Base-by-base conservation (phyloP, 2,888 invertebrate genomes). In the Camponotus fellah region DNA sequence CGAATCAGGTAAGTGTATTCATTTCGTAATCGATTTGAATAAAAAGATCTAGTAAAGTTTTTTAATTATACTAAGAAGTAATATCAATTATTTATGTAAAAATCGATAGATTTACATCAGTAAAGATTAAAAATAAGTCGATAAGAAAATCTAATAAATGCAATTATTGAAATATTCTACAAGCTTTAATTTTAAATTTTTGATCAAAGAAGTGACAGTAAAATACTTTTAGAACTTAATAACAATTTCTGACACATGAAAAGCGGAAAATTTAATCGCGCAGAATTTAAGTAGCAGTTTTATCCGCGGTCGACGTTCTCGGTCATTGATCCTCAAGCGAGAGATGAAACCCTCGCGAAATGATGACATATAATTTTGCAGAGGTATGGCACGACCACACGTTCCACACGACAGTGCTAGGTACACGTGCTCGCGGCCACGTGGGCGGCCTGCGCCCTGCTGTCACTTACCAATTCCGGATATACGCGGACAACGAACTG, bases 401-500 rank as follows among this genome's bases (percentile, higher is more conserved):
- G 46, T 96, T 97, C 91, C 98, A 98, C 95, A 96, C 97, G 26
- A 97, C 97, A 89, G 97, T 98, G 17, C 97, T 97, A 3, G 98
- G 98, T 3, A 96, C 97, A n/a, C 97, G 97, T 92, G 97, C 97
- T 2, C 97, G 97, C 88, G 97, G 97, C 53, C 97, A 97, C 87
- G 97, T 98, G 56, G 97, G 97, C 92, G 97, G 97, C 92, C 95
- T 99, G 49, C 97, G 97, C 84, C 99, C 99, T 14, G 97, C 98
- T 8, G 98, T 97, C 85, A 97, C 97, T 21, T 99, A 99, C 95
- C 98, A 98, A 94, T 96, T 99, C 91, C 96, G 98, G 91, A 97
- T 99, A 92, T 96, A 98, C 90, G 98, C 98, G 10, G 98, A 98
- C 94, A 99, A 99, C 95, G 96, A 98, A 92, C 96, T 99, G 87